These are phyloP conservation scores for Magallana nippona DNA, from an alignment of 2,888 invertebrate genomes.

Conservation along the genomic window DNA sequence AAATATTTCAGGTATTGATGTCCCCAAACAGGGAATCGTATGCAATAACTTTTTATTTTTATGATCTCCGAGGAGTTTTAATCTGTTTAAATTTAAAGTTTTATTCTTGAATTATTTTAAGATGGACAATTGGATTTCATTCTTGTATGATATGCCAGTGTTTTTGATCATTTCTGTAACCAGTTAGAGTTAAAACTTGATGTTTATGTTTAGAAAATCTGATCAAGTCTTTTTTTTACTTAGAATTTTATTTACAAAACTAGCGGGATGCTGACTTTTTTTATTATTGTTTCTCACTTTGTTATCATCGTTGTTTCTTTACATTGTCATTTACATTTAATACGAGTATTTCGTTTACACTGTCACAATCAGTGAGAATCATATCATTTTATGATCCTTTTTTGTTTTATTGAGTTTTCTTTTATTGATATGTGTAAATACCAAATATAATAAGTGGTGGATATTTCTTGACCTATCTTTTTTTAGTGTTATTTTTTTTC, in stretches of 20 bases:
- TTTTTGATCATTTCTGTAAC: too few relatives aligned
- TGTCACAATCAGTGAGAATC: conserved; percentile 13
- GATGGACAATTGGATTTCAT: not conserved
- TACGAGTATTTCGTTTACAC: not conserved
- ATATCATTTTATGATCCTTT: conserved; percentile 3
- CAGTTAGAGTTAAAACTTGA: too few relatives aligned
- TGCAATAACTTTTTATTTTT: not conserved
- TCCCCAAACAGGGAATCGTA: not conserved
- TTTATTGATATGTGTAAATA: not conserved
- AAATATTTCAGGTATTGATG: not conserved
- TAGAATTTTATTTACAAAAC: not conserved
- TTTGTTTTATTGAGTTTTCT: not conserved
- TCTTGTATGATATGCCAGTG: too few relatives aligned
- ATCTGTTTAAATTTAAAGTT: not conserved
- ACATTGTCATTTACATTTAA: too few relatives aligned
- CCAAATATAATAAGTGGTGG: not conserved
- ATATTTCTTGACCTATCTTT: not conserved
- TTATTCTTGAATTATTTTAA: not conserved
- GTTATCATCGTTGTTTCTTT: not conserved
- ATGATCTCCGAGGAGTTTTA: conserved; percentile 5
- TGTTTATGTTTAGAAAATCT: not conserved
- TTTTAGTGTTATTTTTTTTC: not conserved
- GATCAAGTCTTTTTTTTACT: not conserved
- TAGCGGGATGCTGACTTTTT: not conserved
- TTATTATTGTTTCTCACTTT: not conserved